Percentiles rank a stretch among this genome's conserved stretches.
Conservation (phyloP, 2,888 invertebrate species). For the Criorhina ranunculi region DNA sequence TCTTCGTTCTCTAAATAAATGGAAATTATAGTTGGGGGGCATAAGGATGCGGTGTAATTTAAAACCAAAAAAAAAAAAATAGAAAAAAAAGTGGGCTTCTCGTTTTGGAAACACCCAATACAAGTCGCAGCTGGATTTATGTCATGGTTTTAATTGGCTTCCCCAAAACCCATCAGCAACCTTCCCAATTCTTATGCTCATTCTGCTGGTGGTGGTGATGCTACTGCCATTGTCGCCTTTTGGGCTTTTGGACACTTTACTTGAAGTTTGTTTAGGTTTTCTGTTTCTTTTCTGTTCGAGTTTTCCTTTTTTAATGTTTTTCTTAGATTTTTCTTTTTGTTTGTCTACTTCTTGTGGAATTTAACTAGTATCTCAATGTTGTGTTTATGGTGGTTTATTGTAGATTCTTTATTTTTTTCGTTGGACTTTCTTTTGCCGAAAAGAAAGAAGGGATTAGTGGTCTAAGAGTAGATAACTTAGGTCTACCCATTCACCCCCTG, state of each 20-base stretch:
- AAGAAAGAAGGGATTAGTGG: constrained; percentile 26
- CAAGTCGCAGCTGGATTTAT: constrained; percentile 85
- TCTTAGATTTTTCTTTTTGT: constrained; percentile 23
- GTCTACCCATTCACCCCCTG: constrained; percentile 1
- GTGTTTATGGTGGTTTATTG: constrained; percentile 60
- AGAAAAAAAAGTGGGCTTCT: constrained; percentile 78
- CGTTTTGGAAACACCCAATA: constrained; percentile 84
- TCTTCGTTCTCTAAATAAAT: constrained; percentile 60
- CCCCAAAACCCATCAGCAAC: constrained; percentile 77
- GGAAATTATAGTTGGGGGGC: constrained; percentile 66
- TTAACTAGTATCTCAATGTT: constrained; percentile 61
- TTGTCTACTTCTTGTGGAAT: constrained; percentile 19
- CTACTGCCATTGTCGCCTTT: constrained; percentile 36
- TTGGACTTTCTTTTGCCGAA: not conserved
- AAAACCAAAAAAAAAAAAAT: constrained; percentile 45
- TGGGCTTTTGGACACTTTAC: constrained; percentile 37
- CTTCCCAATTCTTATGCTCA: constrained; percentile 5
- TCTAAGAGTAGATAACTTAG: constrained; percentile 20
- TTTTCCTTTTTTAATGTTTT: constrained; percentile 2
- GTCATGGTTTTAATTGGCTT: constrained; percentile 84
- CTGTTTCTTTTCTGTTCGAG: constrained; percentile 33
- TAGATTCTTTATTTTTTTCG: constrained; percentile 26
- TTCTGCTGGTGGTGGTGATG: constrained; percentile 6
- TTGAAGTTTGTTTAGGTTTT: constrained; percentile 55
- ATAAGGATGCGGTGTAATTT: constrained; percentile 73